Conservation (phyloP, 2,797 vertebrate genomes). For the Ptychobarbus kaznakovi region DNA sequence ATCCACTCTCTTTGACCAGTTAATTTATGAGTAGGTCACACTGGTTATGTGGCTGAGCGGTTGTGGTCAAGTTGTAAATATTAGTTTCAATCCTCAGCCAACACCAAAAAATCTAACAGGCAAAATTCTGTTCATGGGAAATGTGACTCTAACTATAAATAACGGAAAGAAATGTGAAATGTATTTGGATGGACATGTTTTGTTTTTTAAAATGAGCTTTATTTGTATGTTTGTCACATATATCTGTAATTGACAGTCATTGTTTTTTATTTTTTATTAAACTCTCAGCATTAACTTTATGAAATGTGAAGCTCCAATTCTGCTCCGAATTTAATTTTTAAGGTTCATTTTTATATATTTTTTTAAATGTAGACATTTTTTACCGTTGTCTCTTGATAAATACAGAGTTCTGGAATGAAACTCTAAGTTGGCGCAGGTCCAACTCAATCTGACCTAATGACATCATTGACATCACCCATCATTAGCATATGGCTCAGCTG, state of each 20-base stretch:
- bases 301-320: neutral
- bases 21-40: constrained; percentile 77
- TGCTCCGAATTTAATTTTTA: neutral
- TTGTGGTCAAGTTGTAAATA: constrained; percentile 88
- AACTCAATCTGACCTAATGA: no score
- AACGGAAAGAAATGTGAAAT: constrained; percentile 77
- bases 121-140: constrained; percentile 63
- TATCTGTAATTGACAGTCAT: constrained; percentile 75
- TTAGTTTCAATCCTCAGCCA: constrained; percentile 81
- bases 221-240: constrained; percentile 76
- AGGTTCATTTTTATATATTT: neutral
- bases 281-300: constrained; percentile 40
- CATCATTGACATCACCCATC: no score
- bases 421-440: no score
- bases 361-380: neutral
- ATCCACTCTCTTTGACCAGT: constrained; percentile 68
- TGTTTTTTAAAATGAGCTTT: constrained; percentile 80
- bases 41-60: constrained; percentile 84
- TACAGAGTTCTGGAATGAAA: no score
- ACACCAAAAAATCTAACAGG: constrained; percentile 65
- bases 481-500: no score
- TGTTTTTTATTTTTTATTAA: constrained; percentile 58
- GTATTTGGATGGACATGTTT: constrained; percentile 80
- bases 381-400: neutral
- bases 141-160: constrained; percentile 85